Conservation (phyloP, 1,140 invertebrate species). For the Euborellia annulipes region DNA sequence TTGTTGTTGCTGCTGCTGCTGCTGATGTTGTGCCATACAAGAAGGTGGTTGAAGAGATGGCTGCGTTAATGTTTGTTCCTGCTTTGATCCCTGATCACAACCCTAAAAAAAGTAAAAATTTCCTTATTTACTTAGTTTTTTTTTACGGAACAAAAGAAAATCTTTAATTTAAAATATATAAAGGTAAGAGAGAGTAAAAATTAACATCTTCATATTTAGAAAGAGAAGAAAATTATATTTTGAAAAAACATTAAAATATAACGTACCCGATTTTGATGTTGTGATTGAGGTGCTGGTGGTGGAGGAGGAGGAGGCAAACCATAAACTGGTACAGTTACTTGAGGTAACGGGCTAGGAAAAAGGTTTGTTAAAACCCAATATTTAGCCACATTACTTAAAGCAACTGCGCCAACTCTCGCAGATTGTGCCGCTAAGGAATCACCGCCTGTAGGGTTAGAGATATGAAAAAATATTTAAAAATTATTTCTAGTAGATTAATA, state of each 20-base stretch:
- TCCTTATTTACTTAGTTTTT: not conserved
- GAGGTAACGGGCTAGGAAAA: constrained; percentile 41
- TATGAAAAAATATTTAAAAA: too few species aligned
- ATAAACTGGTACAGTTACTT: constrained; percentile 30
- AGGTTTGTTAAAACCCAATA: constrained; percentile 50
- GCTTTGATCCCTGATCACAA: too few species aligned
- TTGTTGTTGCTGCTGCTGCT: constrained; percentile 22
- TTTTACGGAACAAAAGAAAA: too few species aligned
- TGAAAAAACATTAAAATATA: not conserved
- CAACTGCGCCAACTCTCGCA: constrained; percentile 30
- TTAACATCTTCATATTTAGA: too few species aligned
- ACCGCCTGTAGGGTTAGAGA: too few species aligned
- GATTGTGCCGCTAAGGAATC: too few species aligned
- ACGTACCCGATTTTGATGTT: not conserved
- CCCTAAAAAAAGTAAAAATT: not conserved
- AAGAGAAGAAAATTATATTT: too few species aligned
- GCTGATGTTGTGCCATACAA: constrained; percentile 26
- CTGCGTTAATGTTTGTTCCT: too few species aligned
- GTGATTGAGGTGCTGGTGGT: constrained; percentile 25
- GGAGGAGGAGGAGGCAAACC: constrained; percentile 20
- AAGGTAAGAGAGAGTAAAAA: too few species aligned
- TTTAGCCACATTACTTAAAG: constrained; percentile 41
- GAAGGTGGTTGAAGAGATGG: too few species aligned
- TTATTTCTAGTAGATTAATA: too few species aligned
- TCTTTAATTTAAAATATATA: too few species aligned